These are phyloP conservation scores for Trinorchestia longiramus DNA, from an alignment of 1,140 invertebrate genomes.

Conservation along the genomic window DNA sequence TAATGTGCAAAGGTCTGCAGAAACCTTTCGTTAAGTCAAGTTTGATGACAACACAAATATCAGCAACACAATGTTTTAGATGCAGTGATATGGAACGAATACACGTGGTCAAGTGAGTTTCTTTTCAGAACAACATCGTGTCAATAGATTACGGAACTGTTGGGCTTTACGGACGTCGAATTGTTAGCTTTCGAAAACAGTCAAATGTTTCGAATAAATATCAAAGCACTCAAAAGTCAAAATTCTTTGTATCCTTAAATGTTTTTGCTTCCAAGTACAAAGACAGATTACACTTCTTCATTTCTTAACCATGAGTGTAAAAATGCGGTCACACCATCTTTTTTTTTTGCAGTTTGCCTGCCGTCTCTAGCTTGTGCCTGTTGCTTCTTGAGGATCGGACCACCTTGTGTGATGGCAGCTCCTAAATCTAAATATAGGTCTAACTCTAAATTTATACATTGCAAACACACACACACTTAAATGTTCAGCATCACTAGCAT, in stretches of 20 bases:
- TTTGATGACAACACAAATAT: neutral
- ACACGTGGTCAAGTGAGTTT: neutral
- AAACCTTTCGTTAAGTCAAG: neutral
- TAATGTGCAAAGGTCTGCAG: neutral
- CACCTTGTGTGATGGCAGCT: neutral
- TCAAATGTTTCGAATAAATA: neutral
- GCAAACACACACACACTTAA: neutral
- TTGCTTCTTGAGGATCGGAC: neutral
- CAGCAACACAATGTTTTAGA: neutral
- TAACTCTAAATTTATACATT: neutral
- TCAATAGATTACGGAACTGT: neutral
- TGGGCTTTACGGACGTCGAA: neutral
- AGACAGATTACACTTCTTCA: neutral
- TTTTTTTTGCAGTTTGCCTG: neutral
- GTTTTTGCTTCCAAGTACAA: too few species aligned
- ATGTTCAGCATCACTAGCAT: neutral
- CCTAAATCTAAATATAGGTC: too few species aligned
- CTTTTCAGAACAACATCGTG: neutral
- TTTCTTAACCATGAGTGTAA: neutral
- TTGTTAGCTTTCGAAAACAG: neutral
- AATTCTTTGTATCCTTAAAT: too few species aligned
- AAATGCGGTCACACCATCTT: neutral
- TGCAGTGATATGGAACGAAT: neutral
- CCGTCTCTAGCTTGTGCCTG: neutral
- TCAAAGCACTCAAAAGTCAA: neutral